Evolutionary conservation across 2,888 invertebrate species (phyloP).

Genomic region (Opisthograptis luteolata): DNA sequence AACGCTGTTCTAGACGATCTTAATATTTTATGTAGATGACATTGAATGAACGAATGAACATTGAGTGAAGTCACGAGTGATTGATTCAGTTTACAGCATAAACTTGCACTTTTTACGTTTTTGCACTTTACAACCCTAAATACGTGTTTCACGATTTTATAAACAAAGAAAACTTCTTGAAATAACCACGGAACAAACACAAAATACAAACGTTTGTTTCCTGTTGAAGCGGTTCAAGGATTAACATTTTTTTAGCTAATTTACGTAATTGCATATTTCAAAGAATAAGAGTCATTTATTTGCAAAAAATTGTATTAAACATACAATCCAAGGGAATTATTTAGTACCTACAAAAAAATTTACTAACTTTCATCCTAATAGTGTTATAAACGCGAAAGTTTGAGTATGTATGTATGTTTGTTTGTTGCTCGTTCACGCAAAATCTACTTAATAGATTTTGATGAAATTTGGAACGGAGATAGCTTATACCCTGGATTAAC

Average conservation of each 20-base stretch:
- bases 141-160: slow-evolving; percentile 11
- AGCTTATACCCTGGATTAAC: too few relatives aligned
- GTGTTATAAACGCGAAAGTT: too few relatives aligned
- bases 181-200: slow-evolving; percentile 37
- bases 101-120: slow-evolving; percentile 7
- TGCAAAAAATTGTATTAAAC: neutral
- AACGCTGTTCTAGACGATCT: too few relatives aligned
- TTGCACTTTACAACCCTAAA: neutral
- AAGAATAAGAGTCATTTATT: neutral
- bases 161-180: slow-evolving; percentile 15
- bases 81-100: slow-evolving; percentile 14
- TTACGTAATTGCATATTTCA: slow-evolving; percentile 9
- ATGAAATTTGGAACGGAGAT: too few relatives aligned
- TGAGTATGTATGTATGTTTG: too few relatives aligned
- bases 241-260: slow-evolving; percentile 24
- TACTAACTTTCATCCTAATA: too few relatives aligned
- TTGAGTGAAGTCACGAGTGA: neutral
- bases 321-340: too few relatives aligned
- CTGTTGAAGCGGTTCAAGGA: slow-evolving; percentile 34
- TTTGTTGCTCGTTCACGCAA: too few relatives aligned
- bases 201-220: slow-evolving; percentile 30
- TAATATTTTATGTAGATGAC: too few relatives aligned
- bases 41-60: too few relatives aligned
- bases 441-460: too few relatives aligned
- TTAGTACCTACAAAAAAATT: too few relatives aligned